phyloP scores from a whole-genome alignment of 2,113 vertebrate species.

The Xiphophorus maculatus region DNA sequence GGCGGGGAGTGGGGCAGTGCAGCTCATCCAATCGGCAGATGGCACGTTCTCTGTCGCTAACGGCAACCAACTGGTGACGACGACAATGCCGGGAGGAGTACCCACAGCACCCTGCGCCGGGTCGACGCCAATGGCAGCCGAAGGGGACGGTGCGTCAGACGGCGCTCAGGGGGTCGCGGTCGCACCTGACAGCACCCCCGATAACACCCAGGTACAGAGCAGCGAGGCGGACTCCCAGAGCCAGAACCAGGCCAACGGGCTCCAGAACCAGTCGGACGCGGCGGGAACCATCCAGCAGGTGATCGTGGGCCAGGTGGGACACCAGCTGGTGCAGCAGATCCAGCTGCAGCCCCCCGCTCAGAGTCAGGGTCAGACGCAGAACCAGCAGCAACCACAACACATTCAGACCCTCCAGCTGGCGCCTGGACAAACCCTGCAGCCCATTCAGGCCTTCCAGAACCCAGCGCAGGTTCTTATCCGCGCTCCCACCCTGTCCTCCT shows the following conservation, averaged over 20 bases:
- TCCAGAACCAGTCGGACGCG: conserved; percentile 87
- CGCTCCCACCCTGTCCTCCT: conserved; percentile 93
- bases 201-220: conserved; percentile 83
- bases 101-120: conserved; percentile 78
- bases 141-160: conserved; percentile 84
- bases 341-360: conserved; percentile 93
- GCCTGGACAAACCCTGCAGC: conserved; percentile 80
- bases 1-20: conserved; percentile 86
- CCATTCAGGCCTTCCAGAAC: conserved; percentile 89
- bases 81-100: conserved; percentile 80
- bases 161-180: conserved; percentile 83
- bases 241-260: conserved; percentile 90
- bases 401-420: conserved; percentile 95
- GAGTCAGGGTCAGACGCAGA: conserved; percentile 78
- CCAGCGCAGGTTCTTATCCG: conserved; percentile 96
- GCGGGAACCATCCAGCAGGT: conserved; percentile 92
- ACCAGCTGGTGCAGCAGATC: conserved; percentile 94
- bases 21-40: conserved; percentile 89
- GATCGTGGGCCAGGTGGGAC: conserved; percentile 93
- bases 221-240: conserved; percentile 83
- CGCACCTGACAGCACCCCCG: conserved; percentile 76
- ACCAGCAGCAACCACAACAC: conserved; percentile 84
- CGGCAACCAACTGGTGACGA: conserved; percentile 88
- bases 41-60: conserved; percentile 92
- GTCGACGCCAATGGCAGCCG: conserved; percentile 76